phyloP scores from a whole-genome alignment of 2,888 invertebrate species.

The Harpalus rubripes region DNA sequence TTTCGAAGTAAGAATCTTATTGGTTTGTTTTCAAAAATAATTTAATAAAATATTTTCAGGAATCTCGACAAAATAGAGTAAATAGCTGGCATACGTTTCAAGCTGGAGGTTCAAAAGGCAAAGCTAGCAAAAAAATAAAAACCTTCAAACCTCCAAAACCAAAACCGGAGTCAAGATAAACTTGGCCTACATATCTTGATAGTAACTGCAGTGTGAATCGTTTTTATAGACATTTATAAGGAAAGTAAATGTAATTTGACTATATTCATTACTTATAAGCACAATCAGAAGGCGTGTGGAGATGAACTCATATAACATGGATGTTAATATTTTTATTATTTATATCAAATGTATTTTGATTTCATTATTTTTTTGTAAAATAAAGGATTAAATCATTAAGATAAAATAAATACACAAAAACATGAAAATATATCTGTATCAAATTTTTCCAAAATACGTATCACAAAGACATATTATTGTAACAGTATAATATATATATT shows the following conservation, averaged over 20 bases:
- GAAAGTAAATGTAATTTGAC: slow-evolving; percentile 38
- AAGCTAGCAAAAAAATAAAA: slow-evolving; percentile 89
- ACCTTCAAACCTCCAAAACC: slow-evolving; percentile 95
- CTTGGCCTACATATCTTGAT: slow-evolving; percentile 55
- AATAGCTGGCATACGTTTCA: slow-evolving; percentile 96
- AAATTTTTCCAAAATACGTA: slow-evolving; percentile 56
- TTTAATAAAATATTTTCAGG: slow-evolving; percentile 77
- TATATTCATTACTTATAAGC: slow-evolving; percentile 38
- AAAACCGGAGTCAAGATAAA: slow-evolving; percentile 94
- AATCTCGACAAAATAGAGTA: slow-evolving; percentile 93
- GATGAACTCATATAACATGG: slow-evolving; percentile 36
- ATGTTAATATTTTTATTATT: slow-evolving; percentile 56
- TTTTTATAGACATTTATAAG: slow-evolving; percentile 63
- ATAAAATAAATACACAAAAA: slow-evolving; percentile 61
- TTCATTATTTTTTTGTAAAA: slow-evolving; percentile 55
- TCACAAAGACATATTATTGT: slow-evolving; percentile 63
- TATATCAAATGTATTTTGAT: slow-evolving; percentile 56
- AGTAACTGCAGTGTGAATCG: slow-evolving; percentile 53
- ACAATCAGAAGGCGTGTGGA: slow-evolving; percentile 33
- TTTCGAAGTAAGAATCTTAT: slow-evolving; percentile 86
- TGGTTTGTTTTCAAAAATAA: slow-evolving; percentile 27
- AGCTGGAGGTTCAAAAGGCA: slow-evolving; percentile 82
- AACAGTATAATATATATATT: slow-evolving; percentile 40
- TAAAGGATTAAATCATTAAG: slow-evolving; percentile 57
- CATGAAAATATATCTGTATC: slow-evolving; percentile 55